These are phyloP conservation scores for Cebidichthys violaceus DNA, from an alignment of 2,113 vertebrate species.

Conservation along the genomic window DNA sequence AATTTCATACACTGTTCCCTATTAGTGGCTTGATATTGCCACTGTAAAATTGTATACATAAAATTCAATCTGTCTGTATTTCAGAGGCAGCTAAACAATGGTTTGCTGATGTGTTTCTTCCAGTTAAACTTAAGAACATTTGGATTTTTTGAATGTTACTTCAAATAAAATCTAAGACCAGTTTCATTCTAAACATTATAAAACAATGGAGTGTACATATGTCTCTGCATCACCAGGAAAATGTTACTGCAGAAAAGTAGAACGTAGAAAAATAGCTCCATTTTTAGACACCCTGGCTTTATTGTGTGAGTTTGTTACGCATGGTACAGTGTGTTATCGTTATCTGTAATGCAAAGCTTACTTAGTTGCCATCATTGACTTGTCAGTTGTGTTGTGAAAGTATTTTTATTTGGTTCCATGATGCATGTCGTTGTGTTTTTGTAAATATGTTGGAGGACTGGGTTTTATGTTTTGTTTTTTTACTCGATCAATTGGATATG, in stretches of 20 bases:
- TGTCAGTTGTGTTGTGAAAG: background rate
- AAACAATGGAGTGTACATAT: background rate
- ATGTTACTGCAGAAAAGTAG: background rate
- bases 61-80: background rate
- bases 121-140: background rate
- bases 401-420: background rate
- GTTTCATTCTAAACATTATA: background rate
- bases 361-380: slow-evolving; percentile 10
- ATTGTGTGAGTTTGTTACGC: slow-evolving; percentile 24
- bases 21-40: background rate
- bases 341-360: slow-evolving; percentile 10
- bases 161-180: background rate
- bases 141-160: background rate
- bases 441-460: background rate
- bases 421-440: slow-evolving; percentile 33
- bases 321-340: slow-evolving; percentile 16
- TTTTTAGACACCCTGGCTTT: background rate
- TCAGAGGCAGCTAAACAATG: background rate
- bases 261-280: background rate
- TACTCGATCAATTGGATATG: background rate
- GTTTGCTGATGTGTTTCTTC: background rate
- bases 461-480: background rate
- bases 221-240: background rate
- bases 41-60: background rate
- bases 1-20: background rate